A percentile compares a stretch with the other conserved stretches of the same genome.
Conservation (phyloP, 2,888 invertebrate genomes). For the Orchesella flavescens region DNA sequence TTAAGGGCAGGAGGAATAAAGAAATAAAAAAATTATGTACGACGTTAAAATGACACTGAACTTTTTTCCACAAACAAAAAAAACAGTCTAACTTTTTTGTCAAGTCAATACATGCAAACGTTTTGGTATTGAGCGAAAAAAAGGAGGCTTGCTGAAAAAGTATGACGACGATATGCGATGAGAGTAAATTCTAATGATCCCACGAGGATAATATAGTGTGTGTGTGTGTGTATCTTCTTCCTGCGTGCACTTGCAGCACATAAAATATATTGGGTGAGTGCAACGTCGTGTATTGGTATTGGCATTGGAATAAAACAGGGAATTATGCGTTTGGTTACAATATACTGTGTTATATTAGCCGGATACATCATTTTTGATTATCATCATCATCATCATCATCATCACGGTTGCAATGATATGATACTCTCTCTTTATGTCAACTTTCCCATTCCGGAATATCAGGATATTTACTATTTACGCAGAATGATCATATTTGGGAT, state of each 20-base stretch:
- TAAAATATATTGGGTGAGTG: background rate
- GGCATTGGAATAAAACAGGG: background rate
- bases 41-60: conserved; percentile 27
- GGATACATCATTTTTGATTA: conserved; percentile 28
- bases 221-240: too few species aligned
- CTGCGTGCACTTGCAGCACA: conserved; percentile 1
- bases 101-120: background rate
- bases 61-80: conserved; percentile 17
- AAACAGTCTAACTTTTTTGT: background rate
- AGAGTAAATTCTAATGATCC: conserved; percentile 49
- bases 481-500: background rate
- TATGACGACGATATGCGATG: conserved; percentile 17
- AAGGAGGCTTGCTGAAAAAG: conserved; percentile 18
- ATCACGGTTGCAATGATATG: too few species aligned
- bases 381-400: conserved; percentile 17
- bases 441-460: background rate
- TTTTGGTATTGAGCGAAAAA: background rate
- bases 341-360: conserved; percentile 29
- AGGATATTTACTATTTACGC: background rate
- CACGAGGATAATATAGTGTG: conserved; percentile 59
- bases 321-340: background rate
- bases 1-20: conserved; percentile 3
- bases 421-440: conserved; percentile 9
- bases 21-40: conserved; percentile 4
- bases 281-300: background rate